These are phyloP conservation scores for Albula goreensis DNA, from an alignment of 2,113 vertebrate genomes.

Conservation along the genomic window DNA sequence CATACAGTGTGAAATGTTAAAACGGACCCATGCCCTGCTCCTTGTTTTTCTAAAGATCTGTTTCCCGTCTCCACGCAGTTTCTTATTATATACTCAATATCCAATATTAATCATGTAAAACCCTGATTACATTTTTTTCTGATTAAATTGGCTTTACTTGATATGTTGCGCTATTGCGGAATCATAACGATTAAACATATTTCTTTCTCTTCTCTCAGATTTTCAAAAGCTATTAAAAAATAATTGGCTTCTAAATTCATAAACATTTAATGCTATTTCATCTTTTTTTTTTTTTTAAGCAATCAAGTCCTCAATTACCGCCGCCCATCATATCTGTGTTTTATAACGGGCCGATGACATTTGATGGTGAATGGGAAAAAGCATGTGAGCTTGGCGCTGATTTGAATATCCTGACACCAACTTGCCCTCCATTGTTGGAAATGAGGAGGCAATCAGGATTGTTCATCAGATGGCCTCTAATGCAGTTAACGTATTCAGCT, in stretches of 20 bases:
- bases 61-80: too few relatives aligned
- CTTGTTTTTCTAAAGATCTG: background rate
- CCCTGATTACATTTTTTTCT: slow-evolving; percentile 52
- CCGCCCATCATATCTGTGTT: slow-evolving; percentile 79
- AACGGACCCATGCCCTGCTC: background rate
- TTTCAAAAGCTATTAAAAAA: slow-evolving; percentile 71
- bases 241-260: slow-evolving; percentile 76
- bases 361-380: slow-evolving; percentile 92
- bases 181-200: slow-evolving; percentile 75
- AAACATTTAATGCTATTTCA: slow-evolving; percentile 75
- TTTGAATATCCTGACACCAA: slow-evolving; percentile 96
- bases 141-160: slow-evolving; percentile 61
- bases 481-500: slow-evolving; percentile 99
- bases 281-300: slow-evolving; percentile 69
- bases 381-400: slow-evolving; percentile 83
- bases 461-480: slow-evolving; percentile 99
- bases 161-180: slow-evolving; percentile 55
- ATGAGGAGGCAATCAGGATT: slow-evolving; percentile 94
- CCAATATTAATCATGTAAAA: slow-evolving; percentile 2
- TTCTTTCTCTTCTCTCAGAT: slow-evolving; percentile 68
- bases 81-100: background rate
- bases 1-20: background rate
- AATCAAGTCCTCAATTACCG: slow-evolving; percentile 87
- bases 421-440: slow-evolving; percentile 98
- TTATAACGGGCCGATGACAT: slow-evolving; percentile 95